These are phyloP conservation scores for Drosophila ezoana DNA, from an alignment of 2,888 invertebrate species.

Conservation along the genomic window DNA sequence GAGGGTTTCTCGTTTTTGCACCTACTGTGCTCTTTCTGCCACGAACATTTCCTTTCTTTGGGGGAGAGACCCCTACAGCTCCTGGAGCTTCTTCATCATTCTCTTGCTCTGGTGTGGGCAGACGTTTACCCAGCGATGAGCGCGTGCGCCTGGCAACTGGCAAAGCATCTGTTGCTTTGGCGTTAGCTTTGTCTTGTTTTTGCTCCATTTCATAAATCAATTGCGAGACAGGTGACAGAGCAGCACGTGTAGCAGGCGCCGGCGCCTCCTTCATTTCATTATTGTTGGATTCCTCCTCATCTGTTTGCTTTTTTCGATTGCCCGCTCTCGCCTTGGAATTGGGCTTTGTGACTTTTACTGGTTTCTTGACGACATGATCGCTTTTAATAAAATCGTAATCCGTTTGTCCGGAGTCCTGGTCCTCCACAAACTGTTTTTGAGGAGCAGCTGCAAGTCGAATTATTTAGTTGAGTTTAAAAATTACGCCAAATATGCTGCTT, in stretches of 20 bases:
- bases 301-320: background rate
- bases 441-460: slow-evolving; percentile 28
- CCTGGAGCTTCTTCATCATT: background rate
- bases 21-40: background rate
- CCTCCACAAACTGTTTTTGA: slow-evolving; percentile 4
- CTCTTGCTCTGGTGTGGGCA: background rate
- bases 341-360: background rate
- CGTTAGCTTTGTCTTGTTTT: background rate
- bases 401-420: slow-evolving; percentile 26
- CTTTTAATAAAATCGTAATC: slow-evolving; percentile 55
- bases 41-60: slow-evolving; percentile 6
- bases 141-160: slow-evolving; percentile 64
- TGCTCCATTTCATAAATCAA: slow-evolving; percentile 56
- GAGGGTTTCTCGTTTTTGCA: background rate
- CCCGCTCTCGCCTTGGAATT: background rate
- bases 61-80: background rate
- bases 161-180: background rate
- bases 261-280: background rate
- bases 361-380: slow-evolving; percentile 17
- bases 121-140: slow-evolving; percentile 28
- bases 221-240: slow-evolving; percentile 56
- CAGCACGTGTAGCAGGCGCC: background rate
- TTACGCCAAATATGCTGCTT: too few species aligned
- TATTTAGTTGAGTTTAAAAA: background rate
- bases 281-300: background rate